Evolutionary conservation across 2,888 invertebrate species (phyloP).

Genomic region (Teleogryllus oceanicus): DNA sequence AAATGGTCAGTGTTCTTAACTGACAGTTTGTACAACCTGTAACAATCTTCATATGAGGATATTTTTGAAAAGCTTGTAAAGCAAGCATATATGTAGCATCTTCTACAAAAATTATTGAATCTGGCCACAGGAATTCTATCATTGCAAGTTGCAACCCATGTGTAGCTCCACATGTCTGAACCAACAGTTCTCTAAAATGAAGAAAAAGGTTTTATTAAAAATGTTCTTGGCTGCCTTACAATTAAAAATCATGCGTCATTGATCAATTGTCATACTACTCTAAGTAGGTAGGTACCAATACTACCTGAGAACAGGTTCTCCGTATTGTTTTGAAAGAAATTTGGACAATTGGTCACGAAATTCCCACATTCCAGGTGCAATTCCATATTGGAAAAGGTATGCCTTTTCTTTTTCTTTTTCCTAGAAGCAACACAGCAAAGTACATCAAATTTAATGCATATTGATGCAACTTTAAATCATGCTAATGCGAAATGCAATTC

Average conservation of each 20-base stretch:
- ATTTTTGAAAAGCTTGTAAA: constrained; percentile 54
- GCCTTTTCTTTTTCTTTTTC: constrained; percentile 45
- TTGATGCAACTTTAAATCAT: neutral
- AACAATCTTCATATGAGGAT: constrained; percentile 53
- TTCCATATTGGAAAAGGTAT: constrained; percentile 55
- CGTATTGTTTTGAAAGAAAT: constrained; percentile 50
- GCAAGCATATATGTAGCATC: constrained; percentile 64
- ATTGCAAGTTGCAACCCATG: constrained; percentile 57
- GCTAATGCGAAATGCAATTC: neutral
- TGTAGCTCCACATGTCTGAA: constrained; percentile 60
- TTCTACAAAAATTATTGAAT: constrained; percentile 59
- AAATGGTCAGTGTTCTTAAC: neutral
- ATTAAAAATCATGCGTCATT: neutral
- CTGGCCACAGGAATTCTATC: constrained; percentile 54
- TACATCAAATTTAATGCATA: neutral
- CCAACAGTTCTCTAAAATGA: constrained; percentile 51
- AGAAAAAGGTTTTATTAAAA: neutral
- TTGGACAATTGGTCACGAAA: constrained; percentile 50
- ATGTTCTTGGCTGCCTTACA: neutral
- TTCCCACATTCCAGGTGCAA: constrained; percentile 52
- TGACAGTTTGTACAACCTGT: constrained; percentile 44
- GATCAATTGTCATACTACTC: neutral
- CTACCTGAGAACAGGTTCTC: constrained; percentile 49
- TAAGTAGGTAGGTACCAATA: constrained; percentile 38
- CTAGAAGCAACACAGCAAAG: constrained; percentile 40